Base-by-base conservation (phyloP, 2,888 invertebrate species). In the Stenchaetothrips biformis region DNA sequence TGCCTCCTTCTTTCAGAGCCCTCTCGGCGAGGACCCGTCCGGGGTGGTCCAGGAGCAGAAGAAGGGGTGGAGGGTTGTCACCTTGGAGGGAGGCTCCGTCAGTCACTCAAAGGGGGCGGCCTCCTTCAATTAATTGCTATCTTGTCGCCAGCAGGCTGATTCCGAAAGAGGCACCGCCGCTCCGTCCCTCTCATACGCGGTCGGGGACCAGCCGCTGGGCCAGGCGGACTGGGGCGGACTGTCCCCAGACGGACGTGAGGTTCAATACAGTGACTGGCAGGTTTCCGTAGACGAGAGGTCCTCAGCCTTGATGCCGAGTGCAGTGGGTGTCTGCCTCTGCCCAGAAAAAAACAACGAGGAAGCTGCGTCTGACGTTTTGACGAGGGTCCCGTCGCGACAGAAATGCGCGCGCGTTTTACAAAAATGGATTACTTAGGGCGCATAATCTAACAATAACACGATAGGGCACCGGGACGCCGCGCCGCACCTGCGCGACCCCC, bases 41-140 rank as follows among this genome's bases (percentile, higher is more conserved):
- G 18, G 59, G 59, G 59, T 59, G 59, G 13, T 18, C 18, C 18
- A 13, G 59, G 59, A 18, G 59, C 18, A 13, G 59, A 13, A 13
- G 59, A 13, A 59, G 59, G 59, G 59, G 53, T 53, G 2, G 59
- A 16, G 1, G 59, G 37, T 37, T 37, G 37, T 37, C 37, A 18
- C 59, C 13, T 59, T 16, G 59, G 13, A 13, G 53, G 53, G 59
- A 59, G 13, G 59, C 59, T 13, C 13, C 18, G 59, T 18, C 59
- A 0, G 59, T 18, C 59, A 59, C 4, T 59, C 59, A 59, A 59
- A 13, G 18, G 9, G 9, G 16, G 13, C 59, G 59, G 59, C 25
- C 67, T 74, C 21, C 67, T 53, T 25, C 67, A 67, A 67, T 67
- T 67, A 67, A 67, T 67, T 74, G 67, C 67, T 59, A 18, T 59